Evolutionary conservation across 2,797 vertebrate genomes (phyloP), one percentile per base, ranked within the genome.

Genomic region (Spheniscus humboldti): DNA sequence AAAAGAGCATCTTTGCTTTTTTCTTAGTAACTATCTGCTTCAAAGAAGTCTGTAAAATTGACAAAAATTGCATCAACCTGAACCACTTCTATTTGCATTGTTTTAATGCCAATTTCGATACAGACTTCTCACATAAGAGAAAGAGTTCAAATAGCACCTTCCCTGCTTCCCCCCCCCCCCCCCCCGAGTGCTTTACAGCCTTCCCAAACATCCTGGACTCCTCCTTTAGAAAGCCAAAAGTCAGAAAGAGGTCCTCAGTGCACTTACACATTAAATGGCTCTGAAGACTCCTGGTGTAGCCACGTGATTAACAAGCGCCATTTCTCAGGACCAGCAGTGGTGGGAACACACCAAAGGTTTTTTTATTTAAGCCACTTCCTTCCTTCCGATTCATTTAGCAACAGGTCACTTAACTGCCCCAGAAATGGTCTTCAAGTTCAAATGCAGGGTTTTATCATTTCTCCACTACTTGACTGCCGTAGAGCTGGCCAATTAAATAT

Each of bases 401-500:
- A 94, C 75, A 94, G 77, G 90, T 88, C 71, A 92, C 75, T 95
- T 52, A 28, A 52, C 50, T 68, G 78, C 56, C 43, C 82, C 50
- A 94, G 35, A 81, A 47, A 31, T 10, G 52, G 31, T 35, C 91
- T 94, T 56, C 73, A 95, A 95, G 81, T 95, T 84, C 90, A 97
- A 87, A 89, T 18, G 35, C 59, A 95, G 74, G 50, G 57, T 68
- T 98, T 97, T 91, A 96, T 92, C 52, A 75, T 71, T 96, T 96
- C 94, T 95, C 91, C 90, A 77, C 83, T 89, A 91, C 81, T 93
- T 39, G 7, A 73, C 14, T 90, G 92, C 82, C 94, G 77, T 96
- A 96, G 95, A 97, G 90, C 79, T 93, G 79, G 76, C 62, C 75
- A 97, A 97, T 97, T 97, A 98, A 98, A 97, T 97, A 98, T 98